Base-by-base conservation (phyloP, 2,888 invertebrate genomes). In the Panzeria rudis region DNA sequence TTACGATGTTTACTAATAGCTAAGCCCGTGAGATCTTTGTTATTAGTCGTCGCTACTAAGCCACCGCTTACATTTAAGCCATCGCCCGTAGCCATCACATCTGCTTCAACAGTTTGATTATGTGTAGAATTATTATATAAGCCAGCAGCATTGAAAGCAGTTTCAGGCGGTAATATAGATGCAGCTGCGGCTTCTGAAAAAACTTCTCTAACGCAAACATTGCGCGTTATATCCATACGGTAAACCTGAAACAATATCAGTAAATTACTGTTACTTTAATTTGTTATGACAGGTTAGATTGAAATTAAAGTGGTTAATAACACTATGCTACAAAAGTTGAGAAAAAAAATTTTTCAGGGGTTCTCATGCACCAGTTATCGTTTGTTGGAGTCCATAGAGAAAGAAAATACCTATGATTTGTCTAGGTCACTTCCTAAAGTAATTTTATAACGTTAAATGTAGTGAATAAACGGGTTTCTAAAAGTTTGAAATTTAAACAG, bases 161-260 rank as follows among this genome's bases (percentile, higher is more conserved):
- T 71, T 73, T 81, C 61, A 25, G 59, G 77, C 44, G 77, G 85
- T 69, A 84, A 25, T 72, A 81, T 84, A 80, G 73, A 69, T 20
- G 81, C 78, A 59, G 87, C 86, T 8, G 88, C 84, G 4, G 87
- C 86, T 68, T 91, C 91, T 0, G 89, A 89, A 72, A 86, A 89
- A 2, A 89, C 88, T 88, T 93, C 94, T 52, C 95, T 94, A 20
- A 95, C 94, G 52, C 95, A 95, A 86, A 97, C 95, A 91, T 97
- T 97, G 68, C 97, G 93, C 94, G 96, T 96, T 61, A 97, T 95
- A 92, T 98, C 97, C 87, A 97, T 95, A 78, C 95, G 94, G 93
- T 97, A 97, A 7, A 92, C 88, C 92, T 92, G 68, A 9, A 84
- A 80, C 2, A 13, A 41, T 13, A 25, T 54, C 5, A 7, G 15